Evolutionary conservation across 2,113 vertebrate species (phyloP).

Genomic region (Brachirus orientalis): DNA sequence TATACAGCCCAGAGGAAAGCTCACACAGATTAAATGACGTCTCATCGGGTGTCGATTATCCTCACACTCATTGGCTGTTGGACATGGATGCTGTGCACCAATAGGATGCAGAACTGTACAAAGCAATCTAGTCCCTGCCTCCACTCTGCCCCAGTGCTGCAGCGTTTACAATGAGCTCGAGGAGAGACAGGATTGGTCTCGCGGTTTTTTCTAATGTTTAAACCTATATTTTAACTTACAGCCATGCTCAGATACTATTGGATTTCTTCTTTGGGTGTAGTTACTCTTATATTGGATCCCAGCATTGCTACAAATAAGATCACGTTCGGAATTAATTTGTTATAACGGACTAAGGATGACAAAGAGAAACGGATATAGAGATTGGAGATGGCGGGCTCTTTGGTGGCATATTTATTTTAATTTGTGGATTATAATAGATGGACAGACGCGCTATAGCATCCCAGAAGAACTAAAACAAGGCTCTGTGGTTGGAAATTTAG

Average conservation of each 20-base stretch:
- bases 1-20: no score
- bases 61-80: constrained; percentile 73
- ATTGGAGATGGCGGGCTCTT: constrained; percentile 74
- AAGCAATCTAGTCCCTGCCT: constrained; percentile 82
- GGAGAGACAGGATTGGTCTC: no score
- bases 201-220: no score
- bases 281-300: no score
- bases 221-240: no score
- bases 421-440: constrained; percentile 81
- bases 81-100: constrained; percentile 68
- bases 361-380: constrained; percentile 57
- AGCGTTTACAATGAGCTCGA: no score
- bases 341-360: constrained; percentile 55
- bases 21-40: no score
- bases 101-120: constrained; percentile 76
- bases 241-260: no score
- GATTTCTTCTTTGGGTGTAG: no score
- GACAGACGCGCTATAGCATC: constrained; percentile 81
- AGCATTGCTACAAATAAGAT: no score
- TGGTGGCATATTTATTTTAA: constrained; percentile 72
- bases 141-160: no score
- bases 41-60: constrained; percentile 17
- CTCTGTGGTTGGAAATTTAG: constrained; percentile 83
- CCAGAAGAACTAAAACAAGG: no score
- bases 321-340: constrained; percentile 13